A percentile compares a stretch with the other conserved stretches of the same genome.
These are phyloP conservation scores for Thunnus maccoyii DNA, from an alignment of 2,113 vertebrate species.

Conservation along the genomic window DNA sequence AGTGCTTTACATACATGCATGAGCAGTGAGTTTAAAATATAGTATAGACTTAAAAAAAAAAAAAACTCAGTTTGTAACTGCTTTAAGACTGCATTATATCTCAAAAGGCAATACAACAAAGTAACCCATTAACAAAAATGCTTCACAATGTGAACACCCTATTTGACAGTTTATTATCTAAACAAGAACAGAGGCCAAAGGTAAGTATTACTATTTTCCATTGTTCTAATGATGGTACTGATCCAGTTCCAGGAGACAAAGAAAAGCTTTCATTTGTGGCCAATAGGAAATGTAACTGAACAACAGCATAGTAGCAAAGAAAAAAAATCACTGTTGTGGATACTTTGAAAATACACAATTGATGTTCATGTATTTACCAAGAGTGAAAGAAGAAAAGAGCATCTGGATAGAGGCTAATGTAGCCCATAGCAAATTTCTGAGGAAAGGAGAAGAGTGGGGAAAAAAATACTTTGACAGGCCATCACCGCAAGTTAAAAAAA, in stretches of 20 bases:
- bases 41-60: neutral
- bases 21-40: neutral
- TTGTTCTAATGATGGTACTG: slow-evolving; percentile 3
- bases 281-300: slow-evolving; percentile 24
- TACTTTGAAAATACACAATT: slow-evolving; percentile 27
- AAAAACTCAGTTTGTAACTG: neutral
- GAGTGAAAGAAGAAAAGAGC: slow-evolving; percentile 29
- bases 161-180: neutral
- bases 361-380: slow-evolving; percentile 5
- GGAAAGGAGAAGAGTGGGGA: slow-evolving; percentile 42
- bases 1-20: neutral
- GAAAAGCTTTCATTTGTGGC: slow-evolving; percentile 4
- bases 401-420: slow-evolving; percentile 49
- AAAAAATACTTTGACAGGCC: slow-evolving; percentile 66
- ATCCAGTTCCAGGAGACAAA: slow-evolving; percentile 10
- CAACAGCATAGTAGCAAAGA: neutral
- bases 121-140: neutral
- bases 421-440: slow-evolving; percentile 55
- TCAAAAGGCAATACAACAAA: neutral
- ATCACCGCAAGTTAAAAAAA: slow-evolving; percentile 51
- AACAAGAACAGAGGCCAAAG: slow-evolving; percentile 3
- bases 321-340: slow-evolving; percentile 21
- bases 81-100: neutral
- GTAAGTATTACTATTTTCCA: slow-evolving; percentile 18
- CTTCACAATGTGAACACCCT: neutral